Evolutionary conservation across 37 sponge, comb jelly and placozoan genomes (phyloP).

Genomic region (Mnemiopsis leidyi): DNA sequence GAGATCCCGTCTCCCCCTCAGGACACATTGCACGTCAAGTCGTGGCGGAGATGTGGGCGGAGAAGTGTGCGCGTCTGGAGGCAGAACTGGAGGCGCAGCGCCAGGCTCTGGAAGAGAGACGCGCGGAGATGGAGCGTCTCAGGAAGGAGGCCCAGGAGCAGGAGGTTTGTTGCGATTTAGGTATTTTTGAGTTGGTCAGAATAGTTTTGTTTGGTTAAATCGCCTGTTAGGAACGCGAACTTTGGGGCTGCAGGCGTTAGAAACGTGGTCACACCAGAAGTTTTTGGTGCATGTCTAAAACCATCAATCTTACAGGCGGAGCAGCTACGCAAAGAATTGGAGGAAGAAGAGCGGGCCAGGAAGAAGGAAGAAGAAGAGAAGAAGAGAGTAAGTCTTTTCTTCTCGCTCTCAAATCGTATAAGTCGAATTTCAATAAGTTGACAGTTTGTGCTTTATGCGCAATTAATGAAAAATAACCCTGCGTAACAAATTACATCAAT

Average conservation of each 20-base stretch:
- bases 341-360: conserved; percentile 25
- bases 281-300: too few species aligned
- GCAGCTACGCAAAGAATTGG: conserved; percentile 12
- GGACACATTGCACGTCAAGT: conserved; percentile 37
- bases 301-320: conserved; percentile 1
- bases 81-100: conserved; percentile 69
- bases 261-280: too few species aligned
- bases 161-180: background rate
- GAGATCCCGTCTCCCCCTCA: background rate
- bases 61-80: conserved; percentile 71
- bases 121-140: conserved; percentile 51
- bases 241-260: too few species aligned
- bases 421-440: too few species aligned
- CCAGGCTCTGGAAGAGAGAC: background rate
- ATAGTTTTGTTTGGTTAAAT: too few species aligned
- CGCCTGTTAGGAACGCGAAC: too few species aligned
- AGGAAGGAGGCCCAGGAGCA: conserved; percentile 48
- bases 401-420: background rate
- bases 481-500: too few species aligned
- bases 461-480: too few species aligned
- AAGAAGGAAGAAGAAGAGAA: conserved; percentile 39
- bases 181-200: too few species aligned
- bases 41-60: conserved; percentile 65
- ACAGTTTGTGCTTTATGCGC: too few species aligned
- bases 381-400: background rate